Evolutionary conservation across 1,140 invertebrate genomes (phyloP).

Genomic region (Brachionus calyciflorus): DNA sequence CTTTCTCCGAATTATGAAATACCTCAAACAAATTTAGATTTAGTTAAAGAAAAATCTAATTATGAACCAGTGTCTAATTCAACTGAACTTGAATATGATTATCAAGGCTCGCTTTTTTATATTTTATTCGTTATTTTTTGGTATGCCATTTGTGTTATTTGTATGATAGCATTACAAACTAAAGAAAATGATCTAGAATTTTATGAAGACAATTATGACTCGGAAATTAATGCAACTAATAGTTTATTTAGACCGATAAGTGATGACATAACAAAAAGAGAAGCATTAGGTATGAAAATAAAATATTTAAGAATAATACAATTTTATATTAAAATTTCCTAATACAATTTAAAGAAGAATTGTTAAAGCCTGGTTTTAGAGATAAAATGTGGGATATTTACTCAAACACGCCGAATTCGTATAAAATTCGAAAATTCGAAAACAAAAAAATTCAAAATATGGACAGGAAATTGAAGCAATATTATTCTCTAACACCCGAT

Average conservation of each 20-base stretch:
- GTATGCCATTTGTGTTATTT: constrained; percentile 25
- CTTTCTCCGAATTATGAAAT: too few species aligned
- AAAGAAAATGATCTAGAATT: constrained; percentile 18
- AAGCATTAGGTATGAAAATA: constrained; percentile 1
- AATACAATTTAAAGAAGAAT: constrained; percentile 4
- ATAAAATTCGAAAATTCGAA: constrained; percentile 36
- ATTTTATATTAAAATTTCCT: not conserved
- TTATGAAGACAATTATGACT: constrained; percentile 1
- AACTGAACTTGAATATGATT: constrained; percentile 30
- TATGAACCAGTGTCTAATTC: too few species aligned
- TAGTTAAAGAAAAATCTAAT: too few species aligned
- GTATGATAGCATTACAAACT: constrained; percentile 27
- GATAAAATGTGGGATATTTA: constrained; percentile 38
- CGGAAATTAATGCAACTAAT: not conserved
- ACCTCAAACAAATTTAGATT: too few species aligned
- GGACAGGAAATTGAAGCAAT: constrained; percentile 16
- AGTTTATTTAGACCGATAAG: not conserved
- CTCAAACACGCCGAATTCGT: not conserved
- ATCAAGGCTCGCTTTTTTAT: not conserved
- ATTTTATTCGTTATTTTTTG: constrained; percentile 22
- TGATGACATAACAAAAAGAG: not conserved
- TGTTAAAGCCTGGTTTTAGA: constrained; percentile 24
- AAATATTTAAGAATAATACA: not conserved
- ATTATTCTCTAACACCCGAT: not conserved
- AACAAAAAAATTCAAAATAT: constrained; percentile 34